Evolutionary conservation across 1,140 invertebrate genomes (phyloP), one percentile per base, ranked within the genome.

Genomic region (Diabrotica undecimpunctata): DNA sequence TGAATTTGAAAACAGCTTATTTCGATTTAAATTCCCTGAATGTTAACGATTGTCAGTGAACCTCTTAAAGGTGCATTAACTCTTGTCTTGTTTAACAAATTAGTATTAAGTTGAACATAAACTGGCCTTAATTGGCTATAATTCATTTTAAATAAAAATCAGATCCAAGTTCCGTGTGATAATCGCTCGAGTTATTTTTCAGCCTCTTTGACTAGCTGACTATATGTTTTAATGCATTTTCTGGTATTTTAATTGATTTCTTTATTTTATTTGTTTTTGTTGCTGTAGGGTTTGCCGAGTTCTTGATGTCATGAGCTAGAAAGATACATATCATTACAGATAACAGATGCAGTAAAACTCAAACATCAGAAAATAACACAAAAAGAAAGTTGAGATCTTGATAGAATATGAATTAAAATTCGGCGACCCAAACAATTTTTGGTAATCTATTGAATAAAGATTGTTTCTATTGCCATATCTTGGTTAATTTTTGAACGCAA

Each of bases 71-170:
- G 61, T 50, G 54, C 61, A 62, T 62, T 62, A 62, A 62, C 52
- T 62, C 61, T 62, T 62, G 61, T 54, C 61, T 54, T 54, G 51
- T 62, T 62, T 62, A 54, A 62, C 61, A 62, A 62, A 62, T 62
- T 62, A 62, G 61, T 62, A 62, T 53, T 52, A 62, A 11, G 52
- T 62, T 62, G 51, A 46, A 61, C 53, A 62, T 62, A 62, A 62
- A 62, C 61, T 62, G 12, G 61, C 52, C 41, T 62, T 62, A 62
- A 62, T 62, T 62, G 61, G 61, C 52, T 46, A 54, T 62, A 38
- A 54, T 46, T 62, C 61, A 62, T 55, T 54, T 54, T 14, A 53
- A 62, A 61, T 52, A 13, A 62, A 62, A 62, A 62, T 52, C 54
- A 36, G 54, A 54, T 38, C 36, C 61, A 62, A 50, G 53, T 54